A percentile compares a stretch with the other conserved stretches of the same genome.
phyloP scores from a whole-genome alignment of 2,113 vertebrate species.

The Fulica atra region DNA sequence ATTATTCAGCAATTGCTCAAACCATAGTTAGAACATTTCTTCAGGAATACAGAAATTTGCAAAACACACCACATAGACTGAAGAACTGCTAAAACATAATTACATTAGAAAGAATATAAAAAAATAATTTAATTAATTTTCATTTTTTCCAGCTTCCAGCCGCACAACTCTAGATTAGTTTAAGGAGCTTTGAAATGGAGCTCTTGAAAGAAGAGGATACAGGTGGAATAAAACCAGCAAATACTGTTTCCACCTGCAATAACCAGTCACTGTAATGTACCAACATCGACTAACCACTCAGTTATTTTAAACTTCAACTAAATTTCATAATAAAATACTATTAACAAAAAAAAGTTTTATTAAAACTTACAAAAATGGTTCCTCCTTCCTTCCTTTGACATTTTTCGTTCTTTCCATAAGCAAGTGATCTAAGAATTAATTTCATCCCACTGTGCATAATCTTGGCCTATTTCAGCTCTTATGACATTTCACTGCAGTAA shows the following conservation, averaged over 20 bases:
- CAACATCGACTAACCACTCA: neutral
- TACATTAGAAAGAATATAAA: neutral
- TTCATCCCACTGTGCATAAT: conserved; percentile 45
- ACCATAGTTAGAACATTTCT: neutral
- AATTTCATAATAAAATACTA: neutral
- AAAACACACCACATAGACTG: neutral
- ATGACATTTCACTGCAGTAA: conserved; percentile 23
- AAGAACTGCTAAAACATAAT: neutral
- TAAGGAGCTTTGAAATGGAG: neutral
- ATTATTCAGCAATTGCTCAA: neutral
- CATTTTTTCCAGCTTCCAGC: neutral
- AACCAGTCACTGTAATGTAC: neutral
- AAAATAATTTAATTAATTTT: neutral
- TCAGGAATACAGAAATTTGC: neutral
- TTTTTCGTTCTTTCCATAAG: conserved; percentile 6
- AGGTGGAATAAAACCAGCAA: neutral
- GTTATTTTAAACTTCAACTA: neutral
- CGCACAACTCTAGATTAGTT: neutral
- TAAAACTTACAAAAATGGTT: neutral
- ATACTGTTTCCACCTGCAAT: neutral
- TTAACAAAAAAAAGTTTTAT: neutral
- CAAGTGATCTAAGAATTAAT: conserved; percentile 27
- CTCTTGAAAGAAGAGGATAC: neutral
- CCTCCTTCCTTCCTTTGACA: neutral
- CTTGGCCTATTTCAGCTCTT: conserved; percentile 35